Evolutionary conservation across 1,140 invertebrate genomes (phyloP).

Genomic region (Caenorhabditis latens): DNA sequence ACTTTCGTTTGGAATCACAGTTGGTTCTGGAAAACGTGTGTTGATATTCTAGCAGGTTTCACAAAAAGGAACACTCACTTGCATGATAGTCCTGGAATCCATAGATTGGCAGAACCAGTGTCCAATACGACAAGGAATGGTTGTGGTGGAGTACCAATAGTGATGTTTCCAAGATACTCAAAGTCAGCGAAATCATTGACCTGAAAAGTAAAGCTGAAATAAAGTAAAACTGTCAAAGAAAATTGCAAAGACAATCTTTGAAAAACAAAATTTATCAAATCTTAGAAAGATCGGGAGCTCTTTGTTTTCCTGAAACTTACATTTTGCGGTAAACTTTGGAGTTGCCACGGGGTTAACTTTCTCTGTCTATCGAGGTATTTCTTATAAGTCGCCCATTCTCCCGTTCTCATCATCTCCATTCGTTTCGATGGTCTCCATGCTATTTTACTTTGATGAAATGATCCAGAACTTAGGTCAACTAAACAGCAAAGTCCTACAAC

Average conservation of each 20-base stretch:
- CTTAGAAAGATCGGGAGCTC: no score
- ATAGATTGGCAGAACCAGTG: conserved; percentile 37
- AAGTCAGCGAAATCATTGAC: conserved; percentile 41
- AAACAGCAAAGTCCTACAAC: background rate
- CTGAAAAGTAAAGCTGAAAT: background rate
- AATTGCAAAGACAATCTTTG: no score
- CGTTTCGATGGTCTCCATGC: conserved; percentile 6
- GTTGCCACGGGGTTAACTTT: background rate
- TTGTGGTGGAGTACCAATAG: conserved; percentile 53
- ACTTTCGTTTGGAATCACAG: conserved; percentile 1
- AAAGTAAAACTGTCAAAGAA: no score
- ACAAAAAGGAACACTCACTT: background rate
- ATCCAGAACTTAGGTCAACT: background rate
- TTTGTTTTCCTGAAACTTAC: background rate
- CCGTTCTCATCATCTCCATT: background rate
- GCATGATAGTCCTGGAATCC: conserved; percentile 2
- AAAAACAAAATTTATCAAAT: no score
- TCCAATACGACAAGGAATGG: conserved; percentile 49
- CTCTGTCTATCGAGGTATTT: background rate
- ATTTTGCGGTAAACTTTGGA: conserved; percentile 1
- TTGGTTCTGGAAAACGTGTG: background rate
- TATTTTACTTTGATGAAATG: background rate
- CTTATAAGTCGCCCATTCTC: background rate
- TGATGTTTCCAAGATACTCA: conserved; percentile 61
- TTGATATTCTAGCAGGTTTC: no score